Conservation (phyloP, 2,797 vertebrate species). For the Meda fulgida region DNA sequence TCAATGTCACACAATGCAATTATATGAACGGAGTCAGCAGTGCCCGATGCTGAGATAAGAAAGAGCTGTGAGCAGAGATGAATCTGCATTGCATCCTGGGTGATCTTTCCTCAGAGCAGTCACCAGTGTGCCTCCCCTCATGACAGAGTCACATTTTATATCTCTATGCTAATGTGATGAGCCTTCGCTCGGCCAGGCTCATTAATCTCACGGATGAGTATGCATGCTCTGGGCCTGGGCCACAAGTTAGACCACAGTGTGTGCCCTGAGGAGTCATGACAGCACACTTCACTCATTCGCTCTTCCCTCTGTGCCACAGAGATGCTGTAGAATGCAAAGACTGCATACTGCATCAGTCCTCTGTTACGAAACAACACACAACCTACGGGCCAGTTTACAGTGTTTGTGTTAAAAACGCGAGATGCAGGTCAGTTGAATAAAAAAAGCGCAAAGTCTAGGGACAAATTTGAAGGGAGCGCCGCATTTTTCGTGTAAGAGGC, state of each 20-base stretch:
- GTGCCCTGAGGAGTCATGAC: slow-evolving; percentile 34
- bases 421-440: not conserved
- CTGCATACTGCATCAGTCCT: not conserved
- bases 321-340: slow-evolving; percentile 10
- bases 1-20: slow-evolving; percentile 39
- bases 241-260: slow-evolving; percentile 39
- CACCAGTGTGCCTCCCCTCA: slow-evolving; percentile 35
- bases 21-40: slow-evolving; percentile 32
- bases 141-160: slow-evolving; percentile 48
- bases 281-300: slow-evolving; percentile 24
- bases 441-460: no score
- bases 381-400: not conserved
- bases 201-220: slow-evolving; percentile 50
- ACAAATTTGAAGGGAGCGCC: no score
- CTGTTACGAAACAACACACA: not conserved
- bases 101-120: slow-evolving; percentile 29
- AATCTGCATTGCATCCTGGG: slow-evolving; percentile 38
- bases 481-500: no score
- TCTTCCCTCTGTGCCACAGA: slow-evolving; percentile 23
- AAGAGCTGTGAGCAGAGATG: slow-evolving; percentile 7
- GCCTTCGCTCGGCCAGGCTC: slow-evolving; percentile 34
- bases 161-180: slow-evolving; percentile 51
- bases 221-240: slow-evolving; percentile 33
- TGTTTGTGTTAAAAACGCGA: not conserved
- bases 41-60: not conserved